Evolutionary conservation across 2,888 invertebrate genomes (phyloP).

Genomic region (Chaetoderma sp.): DNA sequence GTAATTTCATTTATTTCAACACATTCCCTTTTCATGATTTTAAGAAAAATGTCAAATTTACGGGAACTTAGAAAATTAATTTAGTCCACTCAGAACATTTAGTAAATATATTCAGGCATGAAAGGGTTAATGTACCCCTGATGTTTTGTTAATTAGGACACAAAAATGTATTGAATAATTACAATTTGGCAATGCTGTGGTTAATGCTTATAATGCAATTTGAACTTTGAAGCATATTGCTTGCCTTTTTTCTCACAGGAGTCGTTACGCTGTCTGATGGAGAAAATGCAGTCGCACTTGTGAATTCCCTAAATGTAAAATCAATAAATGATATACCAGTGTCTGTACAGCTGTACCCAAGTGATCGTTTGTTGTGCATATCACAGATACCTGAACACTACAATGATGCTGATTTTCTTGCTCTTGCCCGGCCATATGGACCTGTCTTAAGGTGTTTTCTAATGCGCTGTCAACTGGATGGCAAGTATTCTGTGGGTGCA

Average conservation of each 20-base stretch:
- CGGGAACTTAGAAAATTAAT: no score
- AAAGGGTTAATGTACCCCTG: no score
- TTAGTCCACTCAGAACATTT: no score
- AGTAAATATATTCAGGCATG: no score
- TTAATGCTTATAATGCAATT: no score
- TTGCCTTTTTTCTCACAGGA: slow-evolving; percentile 43
- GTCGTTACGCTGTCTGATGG: slow-evolving; percentile 56
- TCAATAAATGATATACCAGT: slow-evolving; percentile 56
- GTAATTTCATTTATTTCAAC: no score
- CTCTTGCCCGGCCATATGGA: slow-evolving; percentile 70
- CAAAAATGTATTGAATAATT: no score
- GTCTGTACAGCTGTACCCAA: slow-evolving; percentile 69
- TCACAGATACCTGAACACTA: slow-evolving; percentile 71
- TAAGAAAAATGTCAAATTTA: no score
- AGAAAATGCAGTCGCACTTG: slow-evolving; percentile 50
- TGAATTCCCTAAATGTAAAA: slow-evolving; percentile 43
- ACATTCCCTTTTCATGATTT: no score
- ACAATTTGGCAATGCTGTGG: no score
- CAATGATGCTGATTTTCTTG: slow-evolving; percentile 70
- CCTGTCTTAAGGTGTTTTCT: slow-evolving; percentile 71
- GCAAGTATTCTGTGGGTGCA: slow-evolving; percentile 51
- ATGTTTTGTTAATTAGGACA: no score
- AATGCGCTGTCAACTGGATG: slow-evolving; percentile 70
- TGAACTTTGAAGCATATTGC: no score
- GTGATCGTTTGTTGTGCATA: slow-evolving; percentile 72